Evolutionary conservation across 2,888 invertebrate species (phyloP).

Genomic region (Tetrapedia diversipes): DNA sequence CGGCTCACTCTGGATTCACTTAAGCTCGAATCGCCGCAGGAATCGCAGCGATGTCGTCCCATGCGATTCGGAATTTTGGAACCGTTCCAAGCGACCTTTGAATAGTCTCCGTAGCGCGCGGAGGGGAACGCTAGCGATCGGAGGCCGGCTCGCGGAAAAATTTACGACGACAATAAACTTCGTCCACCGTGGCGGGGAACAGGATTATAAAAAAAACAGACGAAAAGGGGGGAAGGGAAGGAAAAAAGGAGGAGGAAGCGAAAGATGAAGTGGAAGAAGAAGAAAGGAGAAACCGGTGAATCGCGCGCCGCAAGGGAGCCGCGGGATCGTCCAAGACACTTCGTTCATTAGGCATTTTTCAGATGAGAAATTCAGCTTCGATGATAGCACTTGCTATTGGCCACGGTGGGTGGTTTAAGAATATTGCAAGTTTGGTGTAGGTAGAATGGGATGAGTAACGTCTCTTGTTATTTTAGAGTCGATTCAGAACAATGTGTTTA

Average conservation of each 20-base stretch:
- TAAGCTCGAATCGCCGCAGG: slow-evolving; percentile 75
- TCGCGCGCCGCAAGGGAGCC: slow-evolving; percentile 4
- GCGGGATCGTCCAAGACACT: slow-evolving; percentile 33
- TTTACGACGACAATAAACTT: slow-evolving; percentile 62
- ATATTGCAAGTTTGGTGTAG: too few species aligned
- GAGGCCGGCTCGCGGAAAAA: slow-evolving; percentile 54
- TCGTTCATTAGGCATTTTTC: slow-evolving; percentile 14
- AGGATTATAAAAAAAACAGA: slow-evolving; percentile 47
- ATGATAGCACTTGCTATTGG: not conserved
- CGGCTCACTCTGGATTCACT: slow-evolving; percentile 80
- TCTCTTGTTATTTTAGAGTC: too few species aligned
- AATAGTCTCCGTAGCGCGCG: slow-evolving; percentile 73
- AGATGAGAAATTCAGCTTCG: slow-evolving; percentile 20
- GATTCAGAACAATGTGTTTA: too few species aligned
- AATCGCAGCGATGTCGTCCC: slow-evolving; percentile 73
- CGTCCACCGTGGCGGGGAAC: slow-evolving; percentile 44
- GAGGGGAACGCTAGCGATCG: slow-evolving; percentile 57
- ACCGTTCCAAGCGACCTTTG: slow-evolving; percentile 81
- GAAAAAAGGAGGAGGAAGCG: not conserved
- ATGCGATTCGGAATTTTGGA: slow-evolving; percentile 80
- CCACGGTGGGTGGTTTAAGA: too few species aligned
- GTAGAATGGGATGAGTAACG: too few species aligned
- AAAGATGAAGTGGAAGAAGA: not conserved
- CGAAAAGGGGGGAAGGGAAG: not conserved
- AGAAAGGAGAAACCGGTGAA: slow-evolving; percentile 33